Conservation (phyloP, 1,140 invertebrate genomes). For the Drosophila carrolli region DNA sequence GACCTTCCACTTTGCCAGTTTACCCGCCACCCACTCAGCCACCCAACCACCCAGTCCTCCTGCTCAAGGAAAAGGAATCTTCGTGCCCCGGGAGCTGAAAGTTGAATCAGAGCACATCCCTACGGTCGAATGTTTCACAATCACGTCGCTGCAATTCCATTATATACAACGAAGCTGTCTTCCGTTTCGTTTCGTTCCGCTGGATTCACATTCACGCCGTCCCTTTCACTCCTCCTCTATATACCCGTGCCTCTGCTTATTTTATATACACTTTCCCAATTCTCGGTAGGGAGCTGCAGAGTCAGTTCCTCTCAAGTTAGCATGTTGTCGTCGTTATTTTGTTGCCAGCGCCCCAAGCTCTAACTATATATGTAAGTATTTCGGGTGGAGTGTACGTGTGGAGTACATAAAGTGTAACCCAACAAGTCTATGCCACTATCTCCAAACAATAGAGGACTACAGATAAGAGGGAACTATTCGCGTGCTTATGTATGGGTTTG, state of each 20-base stretch:
- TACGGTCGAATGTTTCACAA: conserved; percentile 84
- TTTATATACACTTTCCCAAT: conserved; percentile 59
- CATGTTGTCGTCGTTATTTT: conserved; percentile 78
- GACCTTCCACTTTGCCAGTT: conserved; percentile 11
- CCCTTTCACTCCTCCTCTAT: conserved; percentile 3
- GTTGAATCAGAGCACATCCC: conserved; percentile 84
- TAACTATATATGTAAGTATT: neutral
- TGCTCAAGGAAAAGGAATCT: conserved; percentile 37
- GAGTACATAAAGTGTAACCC: conserved; percentile 49
- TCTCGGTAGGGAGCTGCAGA: conserved; percentile 38
- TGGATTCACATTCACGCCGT: neutral
- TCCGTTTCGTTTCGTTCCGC: conserved; percentile 11
- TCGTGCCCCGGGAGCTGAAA: conserved; percentile 69
- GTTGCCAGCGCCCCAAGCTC: conserved; percentile 51
- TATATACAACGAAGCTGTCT: conserved; percentile 70
- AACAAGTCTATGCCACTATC: conserved; percentile 55
- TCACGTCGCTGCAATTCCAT: conserved; percentile 84
- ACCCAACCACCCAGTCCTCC: neutral
- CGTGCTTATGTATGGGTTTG: conserved; percentile 1
- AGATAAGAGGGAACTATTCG: conserved; percentile 35
- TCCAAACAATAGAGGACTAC: conserved; percentile 16
- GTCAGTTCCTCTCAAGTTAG: conserved; percentile 64
- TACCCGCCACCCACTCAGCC: neutral
- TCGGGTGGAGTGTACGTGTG: conserved; percentile 13
- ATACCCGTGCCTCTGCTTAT: conserved; percentile 40